Base-by-base conservation (phyloP, 2,113 vertebrate genomes). In the Callopanchax toddi region DNA sequence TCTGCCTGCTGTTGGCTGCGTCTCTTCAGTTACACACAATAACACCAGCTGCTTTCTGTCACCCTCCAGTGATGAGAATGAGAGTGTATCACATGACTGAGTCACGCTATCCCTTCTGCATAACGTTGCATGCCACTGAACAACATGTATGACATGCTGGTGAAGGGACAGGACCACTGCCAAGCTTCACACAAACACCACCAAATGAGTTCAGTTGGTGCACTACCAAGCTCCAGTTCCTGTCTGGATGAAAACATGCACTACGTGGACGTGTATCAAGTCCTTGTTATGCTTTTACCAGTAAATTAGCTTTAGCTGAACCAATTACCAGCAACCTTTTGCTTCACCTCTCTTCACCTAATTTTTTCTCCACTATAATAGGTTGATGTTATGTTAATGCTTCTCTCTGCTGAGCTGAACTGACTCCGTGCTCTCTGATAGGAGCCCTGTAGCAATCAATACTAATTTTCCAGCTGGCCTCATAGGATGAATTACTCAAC, bases 41-140 rank as follows among this genome's bases (percentile, higher is more conserved):
- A 55, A 59, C 43, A 69, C 54, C 63, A 54, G 50, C 67, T 78
- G 67, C 52, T 67, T 67, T 52, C 45, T 53, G 62, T 65, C 52
- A 49, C 15, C 32, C 13, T 55, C 18, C 43, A 26, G 21, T 67
- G 42, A 51, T 11, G 55, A 37, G 40, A 1, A 26, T 16, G 5
- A 40, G 26, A 21, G n/a, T 50, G 42, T 32, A 61, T 55, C 48
- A 56, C 55, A 42, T 18, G n/a, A 29, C 5, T 51, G 43, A 55
- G 18, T 61, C 42, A 58, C 2, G 22, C 43, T 43, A 49, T 21
- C 8, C 15, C 36, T 45, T 25, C 53, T 3, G 25, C 11, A n/a
- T 57, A 68, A 37, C 17, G 39, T 12, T 13, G 26, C 13, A 37
- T 11, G 32, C 13, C 18, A 2, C 26, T 60, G 13, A 62, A 26